Evolutionary conservation across 2,888 invertebrate species (phyloP).

Genomic region (Pachymerium ferrugineum): DNA sequence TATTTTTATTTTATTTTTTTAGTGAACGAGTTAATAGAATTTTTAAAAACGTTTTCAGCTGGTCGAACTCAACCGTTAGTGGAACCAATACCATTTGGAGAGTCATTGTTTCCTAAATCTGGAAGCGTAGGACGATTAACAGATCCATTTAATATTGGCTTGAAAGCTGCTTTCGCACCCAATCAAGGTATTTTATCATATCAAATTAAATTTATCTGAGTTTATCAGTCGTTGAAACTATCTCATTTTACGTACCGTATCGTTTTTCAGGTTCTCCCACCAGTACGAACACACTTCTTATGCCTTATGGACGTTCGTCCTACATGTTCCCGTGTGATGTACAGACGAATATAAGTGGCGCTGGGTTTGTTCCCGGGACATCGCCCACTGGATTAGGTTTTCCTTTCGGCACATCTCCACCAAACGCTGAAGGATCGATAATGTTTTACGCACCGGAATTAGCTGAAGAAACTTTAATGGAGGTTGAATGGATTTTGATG

Average conservation of each 20-base stretch:
- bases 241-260: not conserved
- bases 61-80: not conserved
- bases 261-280: not conserved
- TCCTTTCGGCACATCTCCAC: slow-evolving; percentile 42
- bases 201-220: not conserved
- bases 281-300: not conserved
- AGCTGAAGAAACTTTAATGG: slow-evolving; percentile 90
- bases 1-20: not conserved
- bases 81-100: slow-evolving; percentile 5
- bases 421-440: slow-evolving; percentile 53
- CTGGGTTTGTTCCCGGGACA: not conserved
- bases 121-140: slow-evolving; percentile 33
- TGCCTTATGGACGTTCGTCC: slow-evolving; percentile 29
- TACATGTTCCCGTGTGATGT: slow-evolving; percentile 23
- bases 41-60: not conserved
- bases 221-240: not conserved
- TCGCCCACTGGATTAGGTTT: slow-evolving; percentile 29
- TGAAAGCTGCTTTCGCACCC: slow-evolving; percentile 34
- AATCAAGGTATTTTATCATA: slow-evolving; percentile 17
- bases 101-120: slow-evolving; percentile 32
- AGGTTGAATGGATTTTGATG: slow-evolving; percentile 52
- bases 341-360: not conserved
- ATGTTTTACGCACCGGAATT: slow-evolving; percentile 84
- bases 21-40: not conserved
- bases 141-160: slow-evolving; percentile 27